Percentiles rank a stretch among this genome's conserved stretches.
phyloP scores from a whole-genome alignment of 2,888 invertebrate species.

The Brenthis daphne region DNA sequence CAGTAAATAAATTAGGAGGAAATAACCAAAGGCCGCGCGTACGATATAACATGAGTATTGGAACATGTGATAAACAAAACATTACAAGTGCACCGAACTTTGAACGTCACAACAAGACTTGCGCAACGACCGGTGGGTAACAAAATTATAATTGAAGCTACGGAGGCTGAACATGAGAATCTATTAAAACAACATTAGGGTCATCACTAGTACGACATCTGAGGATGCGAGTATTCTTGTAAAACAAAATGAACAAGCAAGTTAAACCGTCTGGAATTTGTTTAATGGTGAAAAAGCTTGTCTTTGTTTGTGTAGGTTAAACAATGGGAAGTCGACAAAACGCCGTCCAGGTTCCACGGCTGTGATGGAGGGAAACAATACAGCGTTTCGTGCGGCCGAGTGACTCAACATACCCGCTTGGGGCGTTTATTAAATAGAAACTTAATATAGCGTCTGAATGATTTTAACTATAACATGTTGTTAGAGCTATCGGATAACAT shows the following conservation, averaged over 20 bases:
- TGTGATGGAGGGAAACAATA: conserved; percentile 66
- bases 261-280: conserved; percentile 52
- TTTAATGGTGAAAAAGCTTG: conserved; percentile 41
- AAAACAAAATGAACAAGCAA: conserved; percentile 30
- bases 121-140: conserved; percentile 59
- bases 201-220: conserved; percentile 44
- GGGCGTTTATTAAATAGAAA: conserved; percentile 43
- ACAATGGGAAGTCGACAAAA: conserved; percentile 73
- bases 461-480: conserved; percentile 13
- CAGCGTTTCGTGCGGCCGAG: conserved; percentile 68
- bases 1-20: conserved; percentile 19
- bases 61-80: conserved; percentile 25
- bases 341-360: conserved; percentile 64
- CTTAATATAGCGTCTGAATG: conserved; percentile 15
- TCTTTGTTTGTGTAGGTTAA: conserved; percentile 64
- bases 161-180: conserved; percentile 70
- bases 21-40: conserved; percentile 16
- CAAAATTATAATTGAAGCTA: conserved; percentile 69
- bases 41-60: conserved; percentile 16
- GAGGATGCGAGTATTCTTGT: conserved; percentile 24
- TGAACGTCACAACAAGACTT: conserved; percentile 33
- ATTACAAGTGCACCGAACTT: conserved; percentile 35
- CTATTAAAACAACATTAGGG: conserved; percentile 67
- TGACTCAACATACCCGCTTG: conserved; percentile 65
- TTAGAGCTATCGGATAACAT: neutral